phyloP scores from a whole-genome alignment of 2,888 invertebrate species.

The Unio delphinus region DNA sequence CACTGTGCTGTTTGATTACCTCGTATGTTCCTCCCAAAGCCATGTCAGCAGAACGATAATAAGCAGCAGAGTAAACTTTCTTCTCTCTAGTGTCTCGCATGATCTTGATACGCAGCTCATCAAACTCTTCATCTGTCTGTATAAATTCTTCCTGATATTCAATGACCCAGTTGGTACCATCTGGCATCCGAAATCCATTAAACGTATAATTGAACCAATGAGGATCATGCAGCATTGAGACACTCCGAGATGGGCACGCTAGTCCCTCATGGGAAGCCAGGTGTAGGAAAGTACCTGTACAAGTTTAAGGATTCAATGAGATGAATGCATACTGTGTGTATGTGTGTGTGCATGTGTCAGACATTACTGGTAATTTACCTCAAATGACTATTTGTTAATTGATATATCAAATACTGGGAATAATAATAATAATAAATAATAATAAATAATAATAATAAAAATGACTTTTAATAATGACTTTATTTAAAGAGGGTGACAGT shows the following conservation, averaged over 20 bases:
- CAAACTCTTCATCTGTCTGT: constrained; percentile 5
- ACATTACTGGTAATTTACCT: too few relatives aligned
- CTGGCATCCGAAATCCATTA: constrained; percentile 18
- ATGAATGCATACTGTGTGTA: too few relatives aligned
- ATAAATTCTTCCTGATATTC: constrained; percentile 9
- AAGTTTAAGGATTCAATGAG: too few relatives aligned
- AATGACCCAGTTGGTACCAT: constrained; percentile 19
- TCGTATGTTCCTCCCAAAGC: constrained; percentile 6
- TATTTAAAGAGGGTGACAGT: too few relatives aligned
- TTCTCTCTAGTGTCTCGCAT: constrained; percentile 11
- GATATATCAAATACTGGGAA: too few relatives aligned
- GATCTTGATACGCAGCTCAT: constrained; percentile 13
- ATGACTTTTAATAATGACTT: too few relatives aligned
- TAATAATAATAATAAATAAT: too few relatives aligned
- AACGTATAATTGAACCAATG: constrained; percentile 12
- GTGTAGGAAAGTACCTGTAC: constrained; percentile 4
- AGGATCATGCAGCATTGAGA: constrained; percentile 4
- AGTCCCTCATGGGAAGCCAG: constrained; percentile 15
- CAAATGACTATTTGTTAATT: too few relatives aligned
- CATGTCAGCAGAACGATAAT: constrained; percentile 19
- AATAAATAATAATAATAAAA: too few relatives aligned
- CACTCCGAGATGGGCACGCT: constrained; percentile 19
- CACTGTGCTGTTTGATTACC: too few relatives aligned
- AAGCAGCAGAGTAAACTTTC: constrained; percentile 14
- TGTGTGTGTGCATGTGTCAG: too few relatives aligned